phyloP scores from a whole-genome alignment of 2,888 invertebrate genomes.

The Epinotia ramella region DNA sequence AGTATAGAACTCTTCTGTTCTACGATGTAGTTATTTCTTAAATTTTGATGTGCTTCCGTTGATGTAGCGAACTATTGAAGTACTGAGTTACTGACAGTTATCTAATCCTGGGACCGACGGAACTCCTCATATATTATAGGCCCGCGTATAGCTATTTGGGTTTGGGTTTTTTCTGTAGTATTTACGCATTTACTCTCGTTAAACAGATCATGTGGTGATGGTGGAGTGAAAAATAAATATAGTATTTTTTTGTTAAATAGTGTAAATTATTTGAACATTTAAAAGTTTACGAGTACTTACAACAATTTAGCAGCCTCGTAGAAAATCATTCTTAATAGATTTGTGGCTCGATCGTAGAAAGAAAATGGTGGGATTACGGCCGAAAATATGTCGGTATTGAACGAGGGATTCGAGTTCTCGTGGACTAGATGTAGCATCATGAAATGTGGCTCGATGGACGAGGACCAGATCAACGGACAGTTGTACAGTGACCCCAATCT shows the following conservation, averaged over 20 bases:
- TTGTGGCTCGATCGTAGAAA: slow-evolving; percentile 30
- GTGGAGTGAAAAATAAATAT: too few relatives aligned
- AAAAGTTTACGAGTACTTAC: slow-evolving; percentile 16
- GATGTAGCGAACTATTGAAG: too few relatives aligned
- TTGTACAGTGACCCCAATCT: not conserved
- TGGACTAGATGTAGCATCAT: slow-evolving; percentile 33
- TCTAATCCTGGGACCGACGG: too few relatives aligned
- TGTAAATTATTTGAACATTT: not conserved
- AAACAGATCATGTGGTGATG: too few relatives aligned
- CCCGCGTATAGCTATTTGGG: too few relatives aligned
- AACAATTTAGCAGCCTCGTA: slow-evolving; percentile 3
- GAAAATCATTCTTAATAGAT: not conserved
- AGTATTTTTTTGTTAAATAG: not conserved
- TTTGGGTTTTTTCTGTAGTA: too few relatives aligned
- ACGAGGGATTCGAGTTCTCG: slow-evolving; percentile 44
- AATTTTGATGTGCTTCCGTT: too few relatives aligned
- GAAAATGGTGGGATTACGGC: slow-evolving; percentile 31
- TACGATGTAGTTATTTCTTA: too few relatives aligned
- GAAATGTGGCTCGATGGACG: slow-evolving; percentile 44
- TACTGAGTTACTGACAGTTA: too few relatives aligned
- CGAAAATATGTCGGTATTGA: slow-evolving; percentile 24
- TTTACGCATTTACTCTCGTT: too few relatives aligned
- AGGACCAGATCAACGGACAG: slow-evolving; percentile 44
- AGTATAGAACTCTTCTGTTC: too few relatives aligned
- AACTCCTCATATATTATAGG: too few relatives aligned